Conservation (phyloP, 2,888 invertebrate genomes). For the Argynnis bischoffii region DNA sequence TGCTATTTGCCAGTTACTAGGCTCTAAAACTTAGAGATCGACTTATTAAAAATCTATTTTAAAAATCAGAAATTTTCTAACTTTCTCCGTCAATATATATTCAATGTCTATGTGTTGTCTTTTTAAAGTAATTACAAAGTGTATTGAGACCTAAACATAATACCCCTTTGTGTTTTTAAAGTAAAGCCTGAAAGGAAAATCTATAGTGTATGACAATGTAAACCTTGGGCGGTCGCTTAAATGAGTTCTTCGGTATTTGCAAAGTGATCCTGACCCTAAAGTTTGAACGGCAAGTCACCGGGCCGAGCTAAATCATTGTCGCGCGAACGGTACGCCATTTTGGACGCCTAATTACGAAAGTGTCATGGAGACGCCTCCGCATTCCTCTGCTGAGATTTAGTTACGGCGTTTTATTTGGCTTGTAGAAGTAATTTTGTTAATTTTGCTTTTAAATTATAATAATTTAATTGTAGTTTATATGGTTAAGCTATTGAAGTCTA, state of each 20-base stretch:
- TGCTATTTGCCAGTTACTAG: too few species aligned
- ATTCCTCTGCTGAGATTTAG: conserved; percentile 42
- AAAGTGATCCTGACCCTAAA: conserved; percentile 34
- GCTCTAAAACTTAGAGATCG: too few species aligned
- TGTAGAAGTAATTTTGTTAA: conserved; percentile 4
- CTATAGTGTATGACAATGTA: neutral
- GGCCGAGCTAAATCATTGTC: conserved; percentile 36
- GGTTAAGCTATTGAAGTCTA: too few species aligned
- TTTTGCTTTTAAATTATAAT: neutral
- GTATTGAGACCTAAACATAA: too few species aligned
- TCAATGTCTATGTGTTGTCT: too few species aligned
- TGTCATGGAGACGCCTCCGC: conserved; percentile 44
- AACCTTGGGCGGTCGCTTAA: conserved; percentile 1
- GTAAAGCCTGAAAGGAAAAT: neutral
- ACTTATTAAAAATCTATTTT: too few species aligned
- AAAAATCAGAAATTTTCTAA: too few species aligned
- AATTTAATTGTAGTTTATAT: neutral
- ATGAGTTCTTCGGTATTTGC: conserved; percentile 28
- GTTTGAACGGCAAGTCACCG: conserved; percentile 37
- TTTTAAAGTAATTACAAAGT: too few species aligned
- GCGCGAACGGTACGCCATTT: conserved; percentile 40
- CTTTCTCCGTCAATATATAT: too few species aligned
- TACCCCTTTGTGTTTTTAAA: neutral
- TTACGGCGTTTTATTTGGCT: conserved; percentile 12
- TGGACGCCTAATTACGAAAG: conserved; percentile 46